Evolutionary conservation across 2,888 invertebrate genomes (phyloP), one percentile per base, ranked within the genome.

Genomic region (Uloborus plumipes): DNA sequence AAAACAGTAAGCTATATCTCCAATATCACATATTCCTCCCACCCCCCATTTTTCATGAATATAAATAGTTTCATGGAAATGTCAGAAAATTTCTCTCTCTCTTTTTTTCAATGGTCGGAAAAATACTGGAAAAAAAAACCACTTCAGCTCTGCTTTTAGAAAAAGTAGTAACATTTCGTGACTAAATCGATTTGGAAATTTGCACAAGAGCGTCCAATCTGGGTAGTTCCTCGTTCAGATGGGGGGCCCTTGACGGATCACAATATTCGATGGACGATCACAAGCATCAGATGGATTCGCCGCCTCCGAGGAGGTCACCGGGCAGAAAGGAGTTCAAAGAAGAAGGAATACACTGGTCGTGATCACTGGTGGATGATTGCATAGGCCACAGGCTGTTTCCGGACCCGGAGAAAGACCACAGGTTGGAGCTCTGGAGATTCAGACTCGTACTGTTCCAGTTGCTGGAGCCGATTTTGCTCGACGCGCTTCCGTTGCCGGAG

Each of bases 301-400:
- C 95, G 88, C 94, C 94, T 90, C 94, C 94, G 89, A 95, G 93
- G 89, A 95, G 92, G 90, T 95, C 95, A 87, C 94, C 94, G 88
- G 95, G 95, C 90, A 95, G 92, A 92, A 94, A 95, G 87, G 94
- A 94, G 91, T 94, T 94, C 88, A 95, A 92, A 88, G 94, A 94
- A 87, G 94, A 94, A 85, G 95, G 95, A 86, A 95, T 95, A 88
- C 94, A 93, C 85, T 95, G 92, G 89, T 94, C 93, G 88, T 93
- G 93, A 90, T 94, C 93, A 87, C 91, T 55, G 86, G 92, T 92
- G 86, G 92, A 88, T 66, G 90, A 89, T 64, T 89, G 87, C 86
- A 89, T 89, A 85, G 90, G 90, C 91, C 91, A 91, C 26, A 91
- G 88, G 74, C 86, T 78, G 51, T 76, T 83, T 59, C 79, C 83